Base-by-base conservation (phyloP, 2,797 vertebrate genomes). In the Perodicticus potto region DNA sequence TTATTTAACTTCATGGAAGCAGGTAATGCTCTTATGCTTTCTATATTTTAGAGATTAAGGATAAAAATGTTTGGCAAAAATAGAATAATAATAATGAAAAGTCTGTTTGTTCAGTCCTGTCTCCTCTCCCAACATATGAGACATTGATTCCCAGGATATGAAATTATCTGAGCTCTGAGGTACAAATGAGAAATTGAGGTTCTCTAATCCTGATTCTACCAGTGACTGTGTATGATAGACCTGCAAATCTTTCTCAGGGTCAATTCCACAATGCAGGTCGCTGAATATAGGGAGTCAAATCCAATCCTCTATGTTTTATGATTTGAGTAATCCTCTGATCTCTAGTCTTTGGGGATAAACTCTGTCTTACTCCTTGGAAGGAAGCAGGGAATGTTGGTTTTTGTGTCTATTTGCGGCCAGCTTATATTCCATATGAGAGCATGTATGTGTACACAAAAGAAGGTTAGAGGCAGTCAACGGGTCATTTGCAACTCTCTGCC, bases 221-320 rank as follows among this genome's bases (percentile, higher is more conserved):
- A 94, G 69, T n/a, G 27, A 57, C 85, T 40, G 16, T 23, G 76
- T 77, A 14, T 67, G 72, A 93, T 22, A 94, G 59, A 95, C 49
- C 63, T 0, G 0, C 65, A 97, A 96, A 96, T 95, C 93, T 72
- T 94, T 94, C 95, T 69, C 87, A 55, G 69, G 67, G 82, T 93
- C 93, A 95, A 3, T 70, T 72, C 89, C 74, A 96, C 87, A 90
- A 80, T 93, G 70, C 59, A 88, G 83, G 74, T 91, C 82, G 63
- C 93, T 85, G 63, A 4, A 1, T 86, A 67, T 65, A 22, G 74
- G 65, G 17, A 25, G 10, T 92, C 37, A 90, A 32, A 27, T 86
- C 95, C 96, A 89, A 94, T 97, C 92, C 88, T 94, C 86, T 96
- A 78, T 78, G 37, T 88, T 92, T 85, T 82, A 90, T 92, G 87